phyloP scores from a whole-genome alignment of 2,113 vertebrate genomes.

The Rutilus rutilus region DNA sequence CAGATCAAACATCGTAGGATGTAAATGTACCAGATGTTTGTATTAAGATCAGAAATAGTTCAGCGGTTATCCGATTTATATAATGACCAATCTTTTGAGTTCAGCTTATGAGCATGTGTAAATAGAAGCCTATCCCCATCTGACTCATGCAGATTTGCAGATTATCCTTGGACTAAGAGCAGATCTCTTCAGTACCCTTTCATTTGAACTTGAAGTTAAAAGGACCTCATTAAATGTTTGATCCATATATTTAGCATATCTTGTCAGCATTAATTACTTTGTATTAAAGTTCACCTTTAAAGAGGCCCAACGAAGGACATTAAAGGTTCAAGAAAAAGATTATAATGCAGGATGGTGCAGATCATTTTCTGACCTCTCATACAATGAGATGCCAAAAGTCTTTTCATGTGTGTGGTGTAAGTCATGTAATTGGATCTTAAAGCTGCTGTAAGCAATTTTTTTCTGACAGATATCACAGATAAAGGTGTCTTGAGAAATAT shows the following conservation, averaged over 20 bases:
- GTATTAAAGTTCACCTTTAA: constrained; percentile 61
- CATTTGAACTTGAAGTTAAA: constrained; percentile 50
- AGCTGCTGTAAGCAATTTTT: constrained; percentile 20
- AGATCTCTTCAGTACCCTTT: constrained; percentile 32
- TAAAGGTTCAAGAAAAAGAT: constrained; percentile 30
- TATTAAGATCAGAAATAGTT: constrained; percentile 34
- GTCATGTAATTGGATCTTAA: not conserved
- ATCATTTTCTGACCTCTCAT: constrained; percentile 31
- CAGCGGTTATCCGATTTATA: constrained; percentile 30
- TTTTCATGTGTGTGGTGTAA: constrained; percentile 9
- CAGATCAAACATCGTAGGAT: not conserved
- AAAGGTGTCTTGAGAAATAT: constrained; percentile 8
- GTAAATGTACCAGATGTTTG: constrained; percentile 33
- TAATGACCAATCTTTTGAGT: constrained; percentile 38
- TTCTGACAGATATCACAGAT: constrained; percentile 9
- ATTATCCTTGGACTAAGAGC: constrained; percentile 22
- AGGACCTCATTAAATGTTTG: constrained; percentile 56
- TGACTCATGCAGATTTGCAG: constrained; percentile 13
- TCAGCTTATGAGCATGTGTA: constrained; percentile 26
- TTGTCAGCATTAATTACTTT: constrained; percentile 61
- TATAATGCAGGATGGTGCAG: constrained; percentile 29
- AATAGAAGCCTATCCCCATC: constrained; percentile 26
- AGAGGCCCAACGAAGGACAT: constrained; percentile 53
- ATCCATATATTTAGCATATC: constrained; percentile 54
- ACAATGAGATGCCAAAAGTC: constrained; percentile 29